Evolutionary conservation across 2,113 vertebrate species (phyloP), one percentile per base, ranked within the genome.

Genomic region (Callorhinus ursinus): DNA sequence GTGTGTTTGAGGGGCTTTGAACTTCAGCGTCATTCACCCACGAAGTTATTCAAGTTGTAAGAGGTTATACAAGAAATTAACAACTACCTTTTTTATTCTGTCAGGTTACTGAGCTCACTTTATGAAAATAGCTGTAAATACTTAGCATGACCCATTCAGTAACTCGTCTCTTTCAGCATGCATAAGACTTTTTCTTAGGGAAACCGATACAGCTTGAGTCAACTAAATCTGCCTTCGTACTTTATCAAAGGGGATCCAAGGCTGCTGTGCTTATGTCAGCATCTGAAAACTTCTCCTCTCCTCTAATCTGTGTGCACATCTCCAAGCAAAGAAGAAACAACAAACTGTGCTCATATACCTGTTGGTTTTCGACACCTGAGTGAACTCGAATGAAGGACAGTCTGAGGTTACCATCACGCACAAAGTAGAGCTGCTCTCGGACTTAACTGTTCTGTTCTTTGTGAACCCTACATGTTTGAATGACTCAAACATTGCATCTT

Each of bases 31-130:
- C 98, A 94, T 97, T 98, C 96, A 94, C 88, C 55, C 97, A 87
- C 88, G 92, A 74, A 93, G 49, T 92, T 94, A 90, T 96, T 97
- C 89, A 98, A 97, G 1, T 98, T 98, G 97, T 88, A 22, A 98
- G 96, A 98, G 95, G 96, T 97, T 98, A 97, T 98, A 95, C 92
- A 90, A 87, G 97, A 97, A 98, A 96, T 97, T 97, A 96, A 96
- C 97, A 87, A 95, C 98, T 97, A 97, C 96, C 95, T 97, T 98
- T 98, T 98, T 96, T 98, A 98, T 98, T 98, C 97, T 98, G 88
- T 98, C 98, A 87, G 93, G 97, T 98, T 92, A 91, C 97, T 96
- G 97, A 96, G 67, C 96, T 98, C 96, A 98, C 21, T 98, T 98
- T 98, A 97, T 96, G 92, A 96, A 97, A 94, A 95, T 86, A 59